Evolutionary conservation across 2,797 vertebrate genomes (phyloP).

Genomic region (Rhinogobio ventralis): DNA sequence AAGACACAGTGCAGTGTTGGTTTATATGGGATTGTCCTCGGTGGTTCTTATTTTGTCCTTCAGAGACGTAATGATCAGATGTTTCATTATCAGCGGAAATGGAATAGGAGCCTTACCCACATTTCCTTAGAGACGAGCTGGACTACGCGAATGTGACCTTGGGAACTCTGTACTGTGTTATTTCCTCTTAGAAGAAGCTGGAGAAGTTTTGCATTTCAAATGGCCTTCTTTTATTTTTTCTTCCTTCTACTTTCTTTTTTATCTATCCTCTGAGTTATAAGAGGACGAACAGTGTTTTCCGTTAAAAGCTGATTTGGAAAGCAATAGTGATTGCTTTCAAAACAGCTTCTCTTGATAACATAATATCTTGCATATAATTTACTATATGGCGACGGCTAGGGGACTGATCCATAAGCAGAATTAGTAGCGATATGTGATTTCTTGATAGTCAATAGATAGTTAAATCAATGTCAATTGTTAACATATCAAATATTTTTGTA

Average conservation of each 20-base stretch:
- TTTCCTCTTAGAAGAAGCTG: conserved; percentile 31
- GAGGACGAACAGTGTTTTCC: background rate
- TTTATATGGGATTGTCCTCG: conserved; percentile 13
- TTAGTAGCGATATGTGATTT: background rate
- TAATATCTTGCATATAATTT: background rate
- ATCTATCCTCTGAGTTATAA: background rate
- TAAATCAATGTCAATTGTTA: background rate
- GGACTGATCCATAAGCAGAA: background rate
- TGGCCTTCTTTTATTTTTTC: conserved; percentile 5
- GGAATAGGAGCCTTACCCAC: conserved; percentile 48
- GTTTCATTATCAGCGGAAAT: conserved; percentile 32
- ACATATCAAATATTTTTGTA: conserved; percentile 33
- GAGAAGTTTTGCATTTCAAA: conserved; percentile 37
- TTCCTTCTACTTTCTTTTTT: background rate
- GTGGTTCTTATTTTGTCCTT: conserved; percentile 44
- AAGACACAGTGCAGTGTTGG: conserved; percentile 14
- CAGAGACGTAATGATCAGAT: conserved; percentile 42
- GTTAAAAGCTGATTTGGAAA: background rate
- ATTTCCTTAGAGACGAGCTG: conserved; percentile 31
- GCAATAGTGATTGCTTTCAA: background rate
- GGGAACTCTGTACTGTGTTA: conserved; percentile 42
- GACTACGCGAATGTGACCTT: conserved; percentile 50
- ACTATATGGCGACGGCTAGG: background rate
- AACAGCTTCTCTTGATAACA: background rate
- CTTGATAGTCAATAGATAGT: background rate